Evolutionary conservation across 2,888 invertebrate genomes (phyloP), one percentile per base, ranked within the genome.

Genomic region (Tromatobia lineatoria): DNA sequence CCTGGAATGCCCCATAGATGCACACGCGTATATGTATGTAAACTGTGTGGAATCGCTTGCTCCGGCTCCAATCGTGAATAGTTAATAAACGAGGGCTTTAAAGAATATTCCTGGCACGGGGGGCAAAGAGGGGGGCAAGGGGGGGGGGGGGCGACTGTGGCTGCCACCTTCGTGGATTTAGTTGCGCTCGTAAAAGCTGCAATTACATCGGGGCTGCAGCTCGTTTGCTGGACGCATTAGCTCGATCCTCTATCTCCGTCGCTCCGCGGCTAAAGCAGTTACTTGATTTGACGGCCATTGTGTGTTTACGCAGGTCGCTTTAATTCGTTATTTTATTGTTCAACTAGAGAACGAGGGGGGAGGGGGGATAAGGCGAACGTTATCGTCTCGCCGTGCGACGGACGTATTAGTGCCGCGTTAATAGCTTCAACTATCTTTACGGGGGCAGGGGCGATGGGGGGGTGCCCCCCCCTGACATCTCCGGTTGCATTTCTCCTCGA

Each of bases 151-250:
- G 25, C 25, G 25, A 59, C 34, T 67, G 34, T 8, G 20, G 42
- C 34, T 29, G 67, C 59, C 77, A 70, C 87, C 86, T 84, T 86
- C 85, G 88, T 88, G 88, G 88, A 90, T 88, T 91, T 90, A 90
- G 90, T 88, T 89, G 88, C 91, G 90, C 90, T 91, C 90, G 89
- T 92, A 91, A 91, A 91, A 90, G 88, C 86, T 84, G 88, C 90
- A 90, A 90, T 91, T 91, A 91, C 90, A 89, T 87, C 86, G 75
- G 86, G 78, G 84, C 87, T 83, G 83, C 70, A 87, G 86, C 87
- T 85, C 86, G 87, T 87, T 85, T 83, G 78, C 70, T 64, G 47
- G 47, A 67, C 45, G 54, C 73, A 80, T 83, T 80, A 83, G 82
- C 64, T 66, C 34, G 61, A 18, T 75, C 64, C 52, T 76, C 67